These are phyloP conservation scores for Drosophila anceps DNA, from an alignment of 2,888 invertebrate species.

Conservation along the genomic window DNA sequence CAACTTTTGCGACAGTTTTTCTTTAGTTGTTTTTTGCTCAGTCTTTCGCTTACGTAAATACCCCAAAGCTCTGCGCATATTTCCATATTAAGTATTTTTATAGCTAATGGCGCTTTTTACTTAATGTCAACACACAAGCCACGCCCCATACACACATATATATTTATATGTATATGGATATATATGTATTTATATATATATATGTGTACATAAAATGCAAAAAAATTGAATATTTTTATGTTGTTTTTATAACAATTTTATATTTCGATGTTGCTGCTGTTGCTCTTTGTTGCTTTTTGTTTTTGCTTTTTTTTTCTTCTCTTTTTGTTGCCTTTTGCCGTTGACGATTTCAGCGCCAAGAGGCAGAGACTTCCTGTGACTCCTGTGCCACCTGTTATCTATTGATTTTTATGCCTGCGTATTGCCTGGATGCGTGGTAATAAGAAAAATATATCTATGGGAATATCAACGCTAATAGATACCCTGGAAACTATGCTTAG, in stretches of 20 bases:
- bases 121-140: slow-evolving; percentile 69
- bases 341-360: slow-evolving; percentile 36
- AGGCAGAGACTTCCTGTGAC: slow-evolving; percentile 58
- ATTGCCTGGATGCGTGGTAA: slow-evolving; percentile 51
- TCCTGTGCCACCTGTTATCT: slow-evolving; percentile 76
- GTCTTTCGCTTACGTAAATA: slow-evolving; percentile 58
- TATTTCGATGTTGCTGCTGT: slow-evolving; percentile 43
- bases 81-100: slow-evolving; percentile 82
- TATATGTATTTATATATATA: background rate
- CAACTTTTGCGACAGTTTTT: slow-evolving; percentile 74
- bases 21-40: slow-evolving; percentile 50
- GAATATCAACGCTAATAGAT: slow-evolving; percentile 12
- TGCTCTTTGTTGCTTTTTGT: slow-evolving; percentile 12
- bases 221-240: slow-evolving; percentile 76
- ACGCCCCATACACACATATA: slow-evolving; percentile 37
- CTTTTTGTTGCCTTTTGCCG: slow-evolving; percentile 32
- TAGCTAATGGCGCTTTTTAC: slow-evolving; percentile 80
- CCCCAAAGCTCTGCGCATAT: slow-evolving; percentile 70
- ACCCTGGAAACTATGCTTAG: slow-evolving; percentile 15
- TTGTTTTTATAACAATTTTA: slow-evolving; percentile 78
- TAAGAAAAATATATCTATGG: slow-evolving; percentile 5
- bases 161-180: slow-evolving; percentile 9
- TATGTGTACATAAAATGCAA: slow-evolving; percentile 45
- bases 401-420: slow-evolving; percentile 71
- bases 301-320: background rate